Base-by-base conservation (phyloP, 2,888 invertebrate species). In the Heteropelma amictum region DNA sequence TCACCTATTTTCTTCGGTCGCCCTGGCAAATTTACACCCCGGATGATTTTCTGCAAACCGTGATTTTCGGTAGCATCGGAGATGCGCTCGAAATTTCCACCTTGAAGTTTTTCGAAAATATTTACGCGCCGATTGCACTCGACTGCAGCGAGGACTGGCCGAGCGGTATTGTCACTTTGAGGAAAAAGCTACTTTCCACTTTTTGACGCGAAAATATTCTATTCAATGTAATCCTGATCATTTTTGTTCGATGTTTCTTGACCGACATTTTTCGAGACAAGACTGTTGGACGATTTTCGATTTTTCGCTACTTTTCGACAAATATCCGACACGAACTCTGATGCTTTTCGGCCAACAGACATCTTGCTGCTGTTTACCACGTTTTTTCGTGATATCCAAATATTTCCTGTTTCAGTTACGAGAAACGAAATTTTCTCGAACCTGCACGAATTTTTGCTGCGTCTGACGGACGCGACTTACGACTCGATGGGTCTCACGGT, bases 1-100 rank as follows among this genome's bases (percentile, higher is more conserved):
- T 95, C 17, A 92, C 92, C 0, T 96, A 95, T 80, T 95, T 95
- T 83, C 81, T 93, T 28, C 91, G 95, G 35, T 77, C 81, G 3
- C 80, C 84, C 0, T 86, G 87, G 86, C 87, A 88, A 47, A 71
- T 88, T 35, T 88, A 85, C 26, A 82, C 83, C 0, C 64, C 78
- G 3, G 80, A 82, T 0, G 86, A 88, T 79, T 88, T 88, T 78
- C 65, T 81, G 3, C 77, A 77, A 7, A 84, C 77, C 3, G 81
- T 87, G 0, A 77, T 70, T 3, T 87, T 86, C 21, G 89, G 88
- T 7, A 86, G 71, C 40, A 58, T 87, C 0, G 83, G 74, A 21
- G 71, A 63, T 0, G 75, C 71, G 8, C 38, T 80, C 2, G 81
- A 82, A 47, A 80, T 60, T 21, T 82, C 81, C 0, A 61, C 83